Evolutionary conservation across 2,888 invertebrate species (phyloP), one percentile per base, ranked within the genome.

Genomic region (Onthophagus sagittarius): DNA sequence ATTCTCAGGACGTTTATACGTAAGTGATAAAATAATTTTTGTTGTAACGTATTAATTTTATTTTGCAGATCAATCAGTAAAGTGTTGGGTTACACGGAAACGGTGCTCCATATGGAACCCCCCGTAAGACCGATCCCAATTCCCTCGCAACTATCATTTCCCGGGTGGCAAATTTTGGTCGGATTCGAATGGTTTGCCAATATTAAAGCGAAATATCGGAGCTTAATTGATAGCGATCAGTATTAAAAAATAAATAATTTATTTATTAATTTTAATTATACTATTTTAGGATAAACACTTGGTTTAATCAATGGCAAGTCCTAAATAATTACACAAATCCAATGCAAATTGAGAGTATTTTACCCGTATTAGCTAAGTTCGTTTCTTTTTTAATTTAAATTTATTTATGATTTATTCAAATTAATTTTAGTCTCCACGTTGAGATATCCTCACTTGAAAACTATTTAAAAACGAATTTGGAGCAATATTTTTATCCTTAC

Each of bases 291-390:
- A 87, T 92, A 70, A 84, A 87, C 53, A 90, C 92, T 0, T 93
- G 92, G 92, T 84, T 92, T 83, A 92, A 92, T 81, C 87, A 89
- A 0, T 92, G 92, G 92, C 92, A 92, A 83, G 83, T 92, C n/a
- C 85, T 87, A 63, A 89, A 89, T 75, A 88, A 88, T 76, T 91
- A 89, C 79, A 91, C 90, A 0, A 90, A 89, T 79, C 90, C 91
- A 3, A 89, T 89, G 89, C 90, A 90, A 78, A 85, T 91, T 3
- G 88, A 90, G 74, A 87, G 87, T 62, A 86, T 92, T 9, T 82
- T 88, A 6, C 86, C 86, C n/a, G 85, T 86, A 1, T 87, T 91
- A 5, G 86, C 87, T 67, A 87, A 88, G 92, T 92, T 82, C 88
- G 89, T 87, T 75, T 33, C n/a, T 6, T 15, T 69, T 70, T 6